Conservation (phyloP, 1,140 invertebrate genomes). For the Microplitis mediator region DNA sequence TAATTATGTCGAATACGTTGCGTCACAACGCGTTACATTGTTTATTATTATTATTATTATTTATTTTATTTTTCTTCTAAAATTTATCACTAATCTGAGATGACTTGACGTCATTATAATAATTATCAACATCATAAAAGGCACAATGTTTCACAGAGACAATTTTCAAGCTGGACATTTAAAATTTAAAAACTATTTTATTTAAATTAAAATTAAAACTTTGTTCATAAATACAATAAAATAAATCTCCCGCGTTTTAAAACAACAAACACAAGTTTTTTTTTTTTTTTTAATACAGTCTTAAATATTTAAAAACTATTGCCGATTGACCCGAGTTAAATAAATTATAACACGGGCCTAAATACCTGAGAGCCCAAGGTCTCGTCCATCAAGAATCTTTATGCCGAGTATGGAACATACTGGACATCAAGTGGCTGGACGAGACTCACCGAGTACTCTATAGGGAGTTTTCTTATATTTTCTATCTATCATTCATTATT, state of each 20-base stretch:
- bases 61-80: background rate
- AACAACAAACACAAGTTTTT: too few species aligned
- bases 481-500: background rate
- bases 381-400: too few species aligned
- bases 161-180: conserved; percentile 4
- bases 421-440: background rate
- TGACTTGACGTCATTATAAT: background rate
- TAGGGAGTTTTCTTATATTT: background rate
- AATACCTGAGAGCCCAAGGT: too few species aligned
- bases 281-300: too few species aligned
- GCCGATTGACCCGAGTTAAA: too few species aligned
- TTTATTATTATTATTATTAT: background rate
- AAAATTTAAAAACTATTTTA: background rate
- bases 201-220: background rate
- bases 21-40: conserved; percentile 13
- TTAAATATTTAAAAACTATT: too few species aligned
- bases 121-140: conserved; percentile 14
- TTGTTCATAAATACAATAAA: background rate
- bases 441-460: background rate
- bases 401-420: too few species aligned
- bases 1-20: conserved; percentile 7
- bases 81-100: background rate
- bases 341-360: too few species aligned
- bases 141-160: conserved; percentile 26
- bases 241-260: too few species aligned